Percentiles rank a stretch among this genome's conserved stretches.
Conservation (phyloP, 2,113 vertebrate genomes). For the Prinia subflava region DNA sequence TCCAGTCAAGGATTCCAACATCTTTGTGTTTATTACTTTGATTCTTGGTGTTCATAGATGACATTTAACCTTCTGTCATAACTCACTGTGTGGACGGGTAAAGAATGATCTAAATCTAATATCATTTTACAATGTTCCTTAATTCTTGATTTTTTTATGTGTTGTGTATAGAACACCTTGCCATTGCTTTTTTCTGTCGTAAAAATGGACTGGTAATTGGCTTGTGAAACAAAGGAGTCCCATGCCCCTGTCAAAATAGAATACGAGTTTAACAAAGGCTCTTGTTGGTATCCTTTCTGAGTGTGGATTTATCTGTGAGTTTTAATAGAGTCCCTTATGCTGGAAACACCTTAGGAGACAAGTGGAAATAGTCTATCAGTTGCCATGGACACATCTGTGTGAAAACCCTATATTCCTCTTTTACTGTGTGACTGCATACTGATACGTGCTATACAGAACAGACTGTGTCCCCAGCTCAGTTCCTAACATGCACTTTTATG, state of each 20-base stretch:
- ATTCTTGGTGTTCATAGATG: background rate
- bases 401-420: background rate
- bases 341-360: background rate
- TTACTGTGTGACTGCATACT: background rate
- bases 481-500: background rate
- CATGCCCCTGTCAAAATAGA: background rate
- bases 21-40: background rate
- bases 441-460: background rate
- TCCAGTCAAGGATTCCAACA: background rate
- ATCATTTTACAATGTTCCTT: background rate
- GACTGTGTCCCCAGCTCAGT: background rate
- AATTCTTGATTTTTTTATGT: background rate
- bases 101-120: background rate
- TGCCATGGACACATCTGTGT: background rate
- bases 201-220: background rate
- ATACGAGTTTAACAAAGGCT: background rate
- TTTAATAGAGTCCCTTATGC: background rate
- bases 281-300: background rate
- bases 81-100: background rate
- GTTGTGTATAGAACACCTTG: background rate
- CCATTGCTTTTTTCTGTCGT: background rate
- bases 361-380: background rate
- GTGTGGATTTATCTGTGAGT: background rate
- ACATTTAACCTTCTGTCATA: background rate
- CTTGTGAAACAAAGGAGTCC: background rate